Base-by-base conservation (phyloP, 2,797 vertebrate genomes). In the Pampus argenteus region DNA sequence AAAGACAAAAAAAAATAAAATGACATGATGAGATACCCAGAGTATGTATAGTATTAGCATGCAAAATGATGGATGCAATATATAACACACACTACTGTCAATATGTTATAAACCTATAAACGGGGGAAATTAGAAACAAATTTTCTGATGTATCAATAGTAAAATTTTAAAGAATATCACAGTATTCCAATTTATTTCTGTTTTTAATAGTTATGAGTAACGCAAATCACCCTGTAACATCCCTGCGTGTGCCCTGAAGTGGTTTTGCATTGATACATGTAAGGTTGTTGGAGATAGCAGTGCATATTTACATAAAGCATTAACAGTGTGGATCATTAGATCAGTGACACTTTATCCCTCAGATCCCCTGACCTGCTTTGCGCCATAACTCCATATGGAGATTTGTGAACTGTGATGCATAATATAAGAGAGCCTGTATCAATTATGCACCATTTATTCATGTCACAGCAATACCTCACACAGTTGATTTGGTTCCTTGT, bases 361-460 rank as follows among this genome's bases (percentile, higher is more conserved):
- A 64, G 59, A 81, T 74, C 76, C 71, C 44, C 73, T 72, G 75
- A 84, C 85, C 76, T 79, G 73, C 74, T 73, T 65, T 63, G 70
- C 64, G 55, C 74, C 71, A 79, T 66, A 87, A 72, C 71, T 65
- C 72, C 59, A 78, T 66, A 71, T 74, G 62, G 78, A 90, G 76
- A 86, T 89, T 84, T 78, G 83, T 31, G 66, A 86, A 90, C 82
- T 76, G 78, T 67, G 75, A 90, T 85, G 79, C 91, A 92, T 91
- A 87, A 93, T 91, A 86, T 86, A 92, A 66, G 65, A 78, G 87
- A 74, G 66, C 56, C 76, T 22, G 55, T 82, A 90, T 93, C 89
- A 91, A 90, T 93, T 92, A 92, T 91, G 87, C 86, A 90, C 89
- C 82, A 74, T 92, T 93, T 92, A 92, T 93, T 91, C 90, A 86